Conservation (phyloP, 2,888 invertebrate species). For the Cryptocephalus moraei region DNA sequence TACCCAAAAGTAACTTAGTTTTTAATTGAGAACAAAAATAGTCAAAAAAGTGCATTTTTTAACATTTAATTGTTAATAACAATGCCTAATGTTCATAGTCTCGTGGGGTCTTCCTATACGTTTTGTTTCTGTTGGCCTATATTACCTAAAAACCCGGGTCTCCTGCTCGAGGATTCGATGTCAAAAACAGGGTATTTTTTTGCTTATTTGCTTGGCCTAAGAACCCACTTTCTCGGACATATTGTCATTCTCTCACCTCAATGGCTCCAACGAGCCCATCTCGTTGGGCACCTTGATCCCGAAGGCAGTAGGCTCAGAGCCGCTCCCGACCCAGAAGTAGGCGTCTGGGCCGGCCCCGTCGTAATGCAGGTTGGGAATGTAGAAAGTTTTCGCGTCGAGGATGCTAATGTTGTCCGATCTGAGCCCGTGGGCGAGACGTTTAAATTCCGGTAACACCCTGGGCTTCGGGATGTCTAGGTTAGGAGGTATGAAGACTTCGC, state of each 20-base stretch:
- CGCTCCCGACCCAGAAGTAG: conserved; percentile 91
- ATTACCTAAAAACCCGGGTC: no score
- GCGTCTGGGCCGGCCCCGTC: conserved; percentile 88
- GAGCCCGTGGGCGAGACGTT: conserved; percentile 76
- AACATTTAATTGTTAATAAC: no score
- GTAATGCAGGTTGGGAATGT: conserved; percentile 85
- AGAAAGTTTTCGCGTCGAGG: conserved; percentile 82
- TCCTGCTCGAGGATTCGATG: no score
- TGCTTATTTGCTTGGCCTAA: no score
- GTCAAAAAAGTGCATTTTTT: no score
- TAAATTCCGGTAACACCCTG: conserved; percentile 74
- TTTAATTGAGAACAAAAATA: no score
- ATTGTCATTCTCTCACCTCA: conserved; percentile 33
- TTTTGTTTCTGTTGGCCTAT: no score
- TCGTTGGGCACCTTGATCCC: conserved; percentile 86
- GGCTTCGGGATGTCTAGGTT: conserved; percentile 71
- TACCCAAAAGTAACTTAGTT: no score
- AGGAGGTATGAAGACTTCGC: conserved; percentile 70
- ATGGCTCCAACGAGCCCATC: conserved; percentile 68
- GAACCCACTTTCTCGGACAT: no score
- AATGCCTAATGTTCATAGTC: no score
- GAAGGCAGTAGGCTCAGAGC: conserved; percentile 66
- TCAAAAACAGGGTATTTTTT: no score
- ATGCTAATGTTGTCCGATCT: conserved; percentile 87
- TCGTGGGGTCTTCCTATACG: no score